phyloP scores from a whole-genome alignment of 2,113 vertebrate species.

The Uria lomvia region DNA sequence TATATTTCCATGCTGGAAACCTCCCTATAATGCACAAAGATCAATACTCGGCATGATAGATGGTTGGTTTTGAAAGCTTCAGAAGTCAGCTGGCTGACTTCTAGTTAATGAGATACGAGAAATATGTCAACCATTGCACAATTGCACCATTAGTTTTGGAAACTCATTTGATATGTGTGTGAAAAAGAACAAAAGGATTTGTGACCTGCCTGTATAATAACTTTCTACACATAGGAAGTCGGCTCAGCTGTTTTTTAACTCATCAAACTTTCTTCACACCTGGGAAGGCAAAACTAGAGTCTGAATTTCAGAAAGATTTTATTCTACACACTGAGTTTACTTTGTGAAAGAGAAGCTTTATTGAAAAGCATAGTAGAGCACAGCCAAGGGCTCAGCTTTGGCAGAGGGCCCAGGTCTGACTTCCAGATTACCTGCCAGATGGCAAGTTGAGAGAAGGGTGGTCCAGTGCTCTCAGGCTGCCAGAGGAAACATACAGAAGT shows the following conservation, averaged over 20 bases:
- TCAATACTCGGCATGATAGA: not conserved
- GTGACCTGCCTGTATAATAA: not conserved
- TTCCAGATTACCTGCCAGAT: not conserved
- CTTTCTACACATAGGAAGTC: not conserved
- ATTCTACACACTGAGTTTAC: not conserved
- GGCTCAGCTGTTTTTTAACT: slow-evolving; percentile 11
- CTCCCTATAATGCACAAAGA: not conserved
- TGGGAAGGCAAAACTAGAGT: slow-evolving; percentile 40
- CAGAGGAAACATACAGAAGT: not conserved
- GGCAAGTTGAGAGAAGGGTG: not conserved
- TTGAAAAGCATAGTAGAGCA: not conserved
- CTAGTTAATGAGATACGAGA: not conserved
- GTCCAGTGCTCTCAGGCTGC: not conserved
- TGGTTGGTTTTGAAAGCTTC: slow-evolving; percentile 26
- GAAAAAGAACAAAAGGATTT: slow-evolving; percentile 14
- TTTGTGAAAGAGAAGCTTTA: not conserved
- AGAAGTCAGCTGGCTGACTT: not conserved
- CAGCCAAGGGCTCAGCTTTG: not conserved
- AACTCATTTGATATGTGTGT: slow-evolving; percentile 19
- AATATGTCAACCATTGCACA: not conserved
- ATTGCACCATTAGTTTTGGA: slow-evolving; percentile 10
- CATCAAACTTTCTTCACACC: slow-evolving; percentile 21
- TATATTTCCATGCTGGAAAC: not conserved
- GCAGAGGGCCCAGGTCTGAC: not conserved
- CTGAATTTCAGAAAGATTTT: slow-evolving; percentile 20